Evolutionary conservation across 1,140 invertebrate genomes (phyloP).

Genomic region (Hypothenemus hampei): DNA sequence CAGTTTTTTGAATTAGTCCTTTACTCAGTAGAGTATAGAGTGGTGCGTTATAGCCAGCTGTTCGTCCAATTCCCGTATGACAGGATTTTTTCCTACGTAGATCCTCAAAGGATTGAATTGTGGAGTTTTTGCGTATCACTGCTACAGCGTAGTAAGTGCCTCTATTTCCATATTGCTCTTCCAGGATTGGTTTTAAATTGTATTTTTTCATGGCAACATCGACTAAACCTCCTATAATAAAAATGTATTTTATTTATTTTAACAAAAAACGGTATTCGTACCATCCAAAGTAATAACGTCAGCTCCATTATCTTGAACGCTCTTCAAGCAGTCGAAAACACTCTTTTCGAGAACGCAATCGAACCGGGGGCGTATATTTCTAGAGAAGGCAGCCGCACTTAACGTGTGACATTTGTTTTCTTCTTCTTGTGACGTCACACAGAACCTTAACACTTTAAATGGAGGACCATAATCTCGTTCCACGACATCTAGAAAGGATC

Average conservation of each 20-base stretch:
- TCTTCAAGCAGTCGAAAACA: constrained; percentile 60
- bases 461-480: constrained; percentile 62
- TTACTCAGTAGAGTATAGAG: constrained; percentile 47
- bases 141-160: constrained; percentile 49
- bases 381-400: constrained; percentile 61
- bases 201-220: constrained; percentile 52
- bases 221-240: constrained; percentile 46
- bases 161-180: constrained; percentile 52
- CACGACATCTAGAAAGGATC: constrained; percentile 56
- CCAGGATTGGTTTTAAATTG: constrained; percentile 49
- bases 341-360: constrained; percentile 56
- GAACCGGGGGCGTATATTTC: constrained; percentile 65
- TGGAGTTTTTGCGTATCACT: constrained; percentile 51
- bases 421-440: constrained; percentile 57
- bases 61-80: constrained; percentile 46
- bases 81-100: constrained; percentile 55
- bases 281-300: constrained; percentile 61
- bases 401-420: constrained; percentile 63
- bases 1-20: constrained; percentile 44
- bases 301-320: constrained; percentile 56
- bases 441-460: constrained; percentile 52
- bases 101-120: constrained; percentile 43
- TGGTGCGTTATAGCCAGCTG: constrained; percentile 54
- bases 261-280: not conserved
- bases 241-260: not conserved